phyloP scores from a whole-genome alignment of 1,140 invertebrate genomes.

The Mactra quadrangularis region DNA sequence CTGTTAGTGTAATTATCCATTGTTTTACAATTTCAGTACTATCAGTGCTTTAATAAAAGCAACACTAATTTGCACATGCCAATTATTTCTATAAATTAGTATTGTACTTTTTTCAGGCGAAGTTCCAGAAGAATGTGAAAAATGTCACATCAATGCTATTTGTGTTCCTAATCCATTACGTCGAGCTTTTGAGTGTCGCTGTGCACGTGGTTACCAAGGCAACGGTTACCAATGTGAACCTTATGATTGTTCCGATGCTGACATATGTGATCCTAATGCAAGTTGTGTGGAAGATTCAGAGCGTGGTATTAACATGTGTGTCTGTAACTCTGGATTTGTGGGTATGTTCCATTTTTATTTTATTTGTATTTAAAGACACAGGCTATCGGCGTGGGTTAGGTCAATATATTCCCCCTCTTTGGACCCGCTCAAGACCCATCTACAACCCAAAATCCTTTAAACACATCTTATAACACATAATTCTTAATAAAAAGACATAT shows the following conservation, averaged over 20 bases:
- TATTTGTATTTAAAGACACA: too few species aligned
- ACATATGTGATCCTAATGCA: slow-evolving; percentile 93
- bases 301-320: slow-evolving; percentile 88
- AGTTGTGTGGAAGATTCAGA: slow-evolving; percentile 88
- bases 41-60: too few species aligned
- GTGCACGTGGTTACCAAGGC: slow-evolving; percentile 69
- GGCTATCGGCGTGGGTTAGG: too few species aligned
- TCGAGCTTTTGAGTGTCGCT: slow-evolving; percentile 66
- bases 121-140: slow-evolving; percentile 64
- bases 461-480: too few species aligned
- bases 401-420: too few species aligned
- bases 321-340: slow-evolving; percentile 90
- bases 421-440: too few species aligned
- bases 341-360: slow-evolving; percentile 59
- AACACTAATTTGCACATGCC: too few species aligned
- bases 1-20: too few species aligned
- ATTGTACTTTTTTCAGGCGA: slow-evolving; percentile 3
- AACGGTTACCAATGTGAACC: slow-evolving; percentile 63
- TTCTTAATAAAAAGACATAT: too few species aligned
- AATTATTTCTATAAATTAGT: too few species aligned
- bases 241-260: slow-evolving; percentile 87
- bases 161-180: slow-evolving; percentile 66
- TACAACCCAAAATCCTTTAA: too few species aligned
- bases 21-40: too few species aligned
- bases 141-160: slow-evolving; percentile 74